phyloP scores from a whole-genome alignment of 2,888 invertebrate genomes.

The Pilophorus perplexus region DNA sequence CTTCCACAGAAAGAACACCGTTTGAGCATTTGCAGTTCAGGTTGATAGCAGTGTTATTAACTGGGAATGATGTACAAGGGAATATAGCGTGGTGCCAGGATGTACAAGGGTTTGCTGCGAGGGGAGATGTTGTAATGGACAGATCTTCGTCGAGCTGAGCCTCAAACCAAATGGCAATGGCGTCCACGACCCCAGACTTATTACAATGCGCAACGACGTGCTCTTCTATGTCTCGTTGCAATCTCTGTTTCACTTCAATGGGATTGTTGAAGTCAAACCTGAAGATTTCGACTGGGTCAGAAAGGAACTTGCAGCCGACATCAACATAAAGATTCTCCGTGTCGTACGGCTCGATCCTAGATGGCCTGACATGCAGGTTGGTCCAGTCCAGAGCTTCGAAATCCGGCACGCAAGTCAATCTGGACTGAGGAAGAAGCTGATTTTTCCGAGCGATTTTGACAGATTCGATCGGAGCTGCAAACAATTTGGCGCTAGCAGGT shows the following conservation, averaged over 20 bases:
- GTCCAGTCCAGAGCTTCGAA: slow-evolving; percentile 51
- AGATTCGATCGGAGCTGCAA: slow-evolving; percentile 63
- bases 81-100: slow-evolving; percentile 76
- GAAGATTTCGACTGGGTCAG: slow-evolving; percentile 59
- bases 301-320: slow-evolving; percentile 60
- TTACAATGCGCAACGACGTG: slow-evolving; percentile 53
- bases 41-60: not conserved
- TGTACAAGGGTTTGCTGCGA: slow-evolving; percentile 41
- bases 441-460: slow-evolving; percentile 56
- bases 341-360: slow-evolving; percentile 61
- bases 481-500: slow-evolving; percentile 63
- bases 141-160: slow-evolving; percentile 64
- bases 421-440: slow-evolving; percentile 52
- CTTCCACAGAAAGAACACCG: slow-evolving; percentile 52
- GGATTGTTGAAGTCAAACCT: slow-evolving; percentile 64
- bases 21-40: not conserved
- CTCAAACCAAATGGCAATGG: slow-evolving; percentile 71
- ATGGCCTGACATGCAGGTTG: slow-evolving; percentile 51
- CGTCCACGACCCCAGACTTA: slow-evolving; percentile 60
- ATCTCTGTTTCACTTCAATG: slow-evolving; percentile 55
- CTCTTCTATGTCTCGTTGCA: slow-evolving; percentile 51
- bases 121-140: slow-evolving; percentile 55
- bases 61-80: slow-evolving; percentile 55
- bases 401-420: too few species aligned
- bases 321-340: slow-evolving; percentile 63